Conservation (phyloP, 1,140 invertebrate genomes). For the Armadillidium nasatum region DNA sequence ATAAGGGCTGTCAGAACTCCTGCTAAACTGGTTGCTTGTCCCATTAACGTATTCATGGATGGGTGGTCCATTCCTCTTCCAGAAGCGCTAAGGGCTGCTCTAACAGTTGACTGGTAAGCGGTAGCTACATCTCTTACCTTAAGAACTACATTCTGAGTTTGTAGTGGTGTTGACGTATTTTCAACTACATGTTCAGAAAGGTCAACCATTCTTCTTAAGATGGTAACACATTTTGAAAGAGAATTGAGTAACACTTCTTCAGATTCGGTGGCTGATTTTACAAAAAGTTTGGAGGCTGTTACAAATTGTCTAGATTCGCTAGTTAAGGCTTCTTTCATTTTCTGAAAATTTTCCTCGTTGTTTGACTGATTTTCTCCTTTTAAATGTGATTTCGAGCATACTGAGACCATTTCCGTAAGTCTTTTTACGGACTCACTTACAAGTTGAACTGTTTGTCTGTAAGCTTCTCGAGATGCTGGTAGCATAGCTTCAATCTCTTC, state of each 20-base stretch:
- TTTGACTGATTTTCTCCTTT: constrained; percentile 65
- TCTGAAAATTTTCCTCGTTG: constrained; percentile 66
- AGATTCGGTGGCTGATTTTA: constrained; percentile 67
- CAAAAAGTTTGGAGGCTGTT: constrained; percentile 73
- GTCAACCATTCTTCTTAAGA: constrained; percentile 60
- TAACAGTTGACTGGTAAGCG: constrained; percentile 60
- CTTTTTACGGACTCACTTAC: constrained; percentile 46
- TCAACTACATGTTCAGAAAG: constrained; percentile 65
- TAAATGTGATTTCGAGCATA: constrained; percentile 62
- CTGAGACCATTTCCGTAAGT: constrained; percentile 63
- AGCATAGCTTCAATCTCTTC: constrained; percentile 44
- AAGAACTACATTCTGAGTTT: constrained; percentile 70
- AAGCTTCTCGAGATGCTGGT: constrained; percentile 41
- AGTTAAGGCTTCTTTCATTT: constrained; percentile 71
- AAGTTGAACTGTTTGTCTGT: constrained; percentile 31
- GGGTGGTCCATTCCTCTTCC: constrained; percentile 51
- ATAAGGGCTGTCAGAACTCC: constrained; percentile 73
- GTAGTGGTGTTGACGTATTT: constrained; percentile 66
- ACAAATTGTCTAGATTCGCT: constrained; percentile 73
- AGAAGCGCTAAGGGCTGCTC: constrained; percentile 50
- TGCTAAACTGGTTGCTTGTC: constrained; percentile 72
- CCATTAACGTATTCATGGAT: constrained; percentile 55
- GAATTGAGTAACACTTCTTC: constrained; percentile 59
- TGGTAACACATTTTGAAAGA: constrained; percentile 64
- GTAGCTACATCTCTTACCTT: constrained; percentile 73